Percentiles rank a stretch among this genome's conserved stretches.
phyloP scores from a whole-genome alignment of 2,797 vertebrate species.

The Thripadectes ignobilis region DNA sequence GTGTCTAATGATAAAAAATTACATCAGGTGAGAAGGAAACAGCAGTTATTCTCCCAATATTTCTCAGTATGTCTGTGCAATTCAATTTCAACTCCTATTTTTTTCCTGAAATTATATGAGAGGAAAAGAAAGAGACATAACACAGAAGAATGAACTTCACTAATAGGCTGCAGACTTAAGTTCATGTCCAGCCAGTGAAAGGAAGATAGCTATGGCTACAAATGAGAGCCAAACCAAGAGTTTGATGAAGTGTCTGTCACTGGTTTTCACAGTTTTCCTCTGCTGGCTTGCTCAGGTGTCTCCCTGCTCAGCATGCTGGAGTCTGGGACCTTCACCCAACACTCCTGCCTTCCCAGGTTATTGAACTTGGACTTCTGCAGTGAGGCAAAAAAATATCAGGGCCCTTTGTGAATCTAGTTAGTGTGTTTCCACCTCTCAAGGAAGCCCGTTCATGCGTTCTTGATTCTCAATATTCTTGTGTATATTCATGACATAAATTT shows the following conservation, averaged over 20 bases:
- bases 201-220: neutral
- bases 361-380: neutral
- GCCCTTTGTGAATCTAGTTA: neutral
- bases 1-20: neutral
- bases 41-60: neutral
- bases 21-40: neutral
- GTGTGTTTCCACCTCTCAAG: neutral
- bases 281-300: neutral
- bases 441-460: neutral
- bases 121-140: neutral
- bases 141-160: neutral
- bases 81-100: neutral
- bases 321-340: neutral
- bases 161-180: neutral
- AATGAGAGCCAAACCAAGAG: neutral
- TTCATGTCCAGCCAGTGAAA: neutral
- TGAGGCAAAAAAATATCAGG: neutral
- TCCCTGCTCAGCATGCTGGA: neutral
- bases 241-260: neutral
- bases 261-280: neutral
- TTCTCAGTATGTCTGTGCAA: neutral
- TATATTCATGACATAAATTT: neutral
- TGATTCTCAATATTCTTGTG: neutral
- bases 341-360: neutral
- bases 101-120: neutral